Percentiles rank a stretch among this genome's conserved stretches.
phyloP scores from a whole-genome alignment of 1,140 invertebrate species.

The Hirudo medicinalis region DNA sequence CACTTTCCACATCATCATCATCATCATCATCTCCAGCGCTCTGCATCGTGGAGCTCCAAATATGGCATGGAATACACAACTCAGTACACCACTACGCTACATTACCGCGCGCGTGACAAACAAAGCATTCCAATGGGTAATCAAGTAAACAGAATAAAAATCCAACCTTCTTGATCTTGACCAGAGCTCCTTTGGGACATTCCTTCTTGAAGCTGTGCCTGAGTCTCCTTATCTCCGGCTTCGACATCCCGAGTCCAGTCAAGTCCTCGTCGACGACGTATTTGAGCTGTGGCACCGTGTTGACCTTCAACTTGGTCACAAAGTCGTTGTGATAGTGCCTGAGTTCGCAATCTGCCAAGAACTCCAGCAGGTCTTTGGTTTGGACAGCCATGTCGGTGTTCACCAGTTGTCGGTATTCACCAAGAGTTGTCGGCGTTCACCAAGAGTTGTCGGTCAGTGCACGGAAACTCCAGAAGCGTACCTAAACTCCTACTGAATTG shows the following conservation, averaged over 20 bases:
- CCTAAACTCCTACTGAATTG: too few relatives aligned
- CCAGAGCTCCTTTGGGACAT: conserved; percentile 77
- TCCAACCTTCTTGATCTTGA: conserved; percentile 64
- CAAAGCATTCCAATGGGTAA: neutral
- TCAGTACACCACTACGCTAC: too few relatives aligned
- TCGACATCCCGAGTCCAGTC: conserved; percentile 76
- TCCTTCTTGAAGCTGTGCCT: conserved; percentile 82
- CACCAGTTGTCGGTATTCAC: too few relatives aligned
- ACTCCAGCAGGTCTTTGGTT: conserved; percentile 61
- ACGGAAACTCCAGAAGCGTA: too few relatives aligned
- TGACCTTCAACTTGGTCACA: conserved; percentile 52
- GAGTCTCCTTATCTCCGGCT: conserved; percentile 80
- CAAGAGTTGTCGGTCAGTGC: too few relatives aligned
- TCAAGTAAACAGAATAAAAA: neutral
- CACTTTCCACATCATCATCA: too few relatives aligned
- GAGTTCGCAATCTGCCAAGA: conserved; percentile 74
- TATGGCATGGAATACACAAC: neutral
- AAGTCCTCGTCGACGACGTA: conserved; percentile 88
- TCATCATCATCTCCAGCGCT: too few relatives aligned
- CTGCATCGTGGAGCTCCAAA: too few relatives aligned
- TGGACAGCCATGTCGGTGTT: conserved; percentile 4
- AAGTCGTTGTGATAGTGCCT: conserved; percentile 69
- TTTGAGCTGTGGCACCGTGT: conserved; percentile 74
- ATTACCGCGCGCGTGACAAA: too few relatives aligned
- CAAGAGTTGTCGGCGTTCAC: too few relatives aligned